Percentiles rank a stretch among this genome's conserved stretches.
Conservation (phyloP, 2,797 vertebrate species). For the Hozukius guyotensis region DNA sequence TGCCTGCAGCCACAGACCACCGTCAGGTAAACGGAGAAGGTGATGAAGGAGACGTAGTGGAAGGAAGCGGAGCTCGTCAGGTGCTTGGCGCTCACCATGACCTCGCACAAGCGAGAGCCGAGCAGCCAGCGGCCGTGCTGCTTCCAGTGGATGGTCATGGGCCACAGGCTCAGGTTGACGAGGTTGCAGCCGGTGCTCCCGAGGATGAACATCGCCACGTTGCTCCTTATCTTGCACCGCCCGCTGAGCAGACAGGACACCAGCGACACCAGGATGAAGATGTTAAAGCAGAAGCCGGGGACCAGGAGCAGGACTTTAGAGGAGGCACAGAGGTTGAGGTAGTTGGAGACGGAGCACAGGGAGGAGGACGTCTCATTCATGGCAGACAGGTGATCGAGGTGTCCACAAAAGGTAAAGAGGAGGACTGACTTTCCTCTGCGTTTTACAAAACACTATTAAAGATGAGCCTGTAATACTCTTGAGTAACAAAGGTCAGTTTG, state of each 20-base stretch:
- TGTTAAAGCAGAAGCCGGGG: conserved; percentile 70
- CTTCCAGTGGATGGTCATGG: conserved; percentile 73
- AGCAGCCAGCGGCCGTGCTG: conserved; percentile 70
- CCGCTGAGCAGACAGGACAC: conserved; percentile 54
- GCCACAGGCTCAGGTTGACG: conserved; percentile 71
- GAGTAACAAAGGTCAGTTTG: conserved; percentile 9
- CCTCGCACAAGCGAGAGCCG: conserved; percentile 67
- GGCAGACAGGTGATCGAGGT: conserved; percentile 15
- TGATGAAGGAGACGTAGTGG: conserved; percentile 76
- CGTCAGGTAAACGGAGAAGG: conserved; percentile 73
- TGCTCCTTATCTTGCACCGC: conserved; percentile 68
- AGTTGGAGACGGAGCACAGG: conserved; percentile 55
- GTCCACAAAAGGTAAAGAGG: not conserved
- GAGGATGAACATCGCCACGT: conserved; percentile 69
- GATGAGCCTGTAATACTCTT: conserved; percentile 3
- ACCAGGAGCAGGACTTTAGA: conserved; percentile 70
- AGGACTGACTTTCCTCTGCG: conserved; percentile 1
- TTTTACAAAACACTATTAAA: conserved; percentile 12
- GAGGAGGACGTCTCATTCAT: conserved; percentile 65
- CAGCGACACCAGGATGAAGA: conserved; percentile 67
- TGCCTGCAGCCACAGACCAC: conserved; percentile 57
- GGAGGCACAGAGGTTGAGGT: conserved; percentile 65
- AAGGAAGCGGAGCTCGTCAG: conserved; percentile 71
- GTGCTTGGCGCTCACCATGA: conserved; percentile 74
- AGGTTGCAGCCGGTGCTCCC: conserved; percentile 74